Evolutionary conservation across 2,797 vertebrate species (phyloP), one percentile per base, ranked within the genome.

Genomic region (Monodelphis domestica): DNA sequence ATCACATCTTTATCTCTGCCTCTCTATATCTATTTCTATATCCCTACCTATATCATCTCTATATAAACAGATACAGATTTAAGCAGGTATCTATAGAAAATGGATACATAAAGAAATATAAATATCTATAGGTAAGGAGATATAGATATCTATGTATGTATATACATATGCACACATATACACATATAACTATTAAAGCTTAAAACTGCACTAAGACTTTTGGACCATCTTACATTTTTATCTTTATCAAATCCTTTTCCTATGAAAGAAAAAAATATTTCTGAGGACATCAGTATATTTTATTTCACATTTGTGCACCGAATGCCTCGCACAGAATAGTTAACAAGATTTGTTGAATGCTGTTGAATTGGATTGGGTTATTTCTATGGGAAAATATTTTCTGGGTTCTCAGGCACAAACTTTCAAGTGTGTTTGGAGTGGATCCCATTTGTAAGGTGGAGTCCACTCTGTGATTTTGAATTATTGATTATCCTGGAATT

Each of bases 321-420:
- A 84, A 84, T 84, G 38, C 21, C 70, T 0, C 10, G 26, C 21
- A 84, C 24, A 26, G 21, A 4, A 50, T 50, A 26, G 9, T 84
- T 84, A 84, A 84, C 24, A 84, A 3, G 45, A 45, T 45, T 45
- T 78, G 21, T 78, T 26, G 70, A 78, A 78, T 78, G 21, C 24
- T 78, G 21, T 78, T 45, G 70, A 45, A 45, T 24, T 78, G 70
- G 38, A 24, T 45, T 78, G 28, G 91, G 91, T 91, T 88, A 57
- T 95, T 84, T 84, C 45, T 94, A 90, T 28, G 91, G 91, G 45
- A 95, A 96, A 92, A 94, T 38, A 78, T 90, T 93, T 38, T 95
- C 33, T 97, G 93, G 92, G 7, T 94, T 96, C 94, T 89, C 95
- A 92, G 84, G 38, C 87, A 90, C 57, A 93, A 96, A 91, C 52